Evolutionary conservation across 2,888 invertebrate species (phyloP).

Genomic region (Chaitophorus viminalis): DNA sequence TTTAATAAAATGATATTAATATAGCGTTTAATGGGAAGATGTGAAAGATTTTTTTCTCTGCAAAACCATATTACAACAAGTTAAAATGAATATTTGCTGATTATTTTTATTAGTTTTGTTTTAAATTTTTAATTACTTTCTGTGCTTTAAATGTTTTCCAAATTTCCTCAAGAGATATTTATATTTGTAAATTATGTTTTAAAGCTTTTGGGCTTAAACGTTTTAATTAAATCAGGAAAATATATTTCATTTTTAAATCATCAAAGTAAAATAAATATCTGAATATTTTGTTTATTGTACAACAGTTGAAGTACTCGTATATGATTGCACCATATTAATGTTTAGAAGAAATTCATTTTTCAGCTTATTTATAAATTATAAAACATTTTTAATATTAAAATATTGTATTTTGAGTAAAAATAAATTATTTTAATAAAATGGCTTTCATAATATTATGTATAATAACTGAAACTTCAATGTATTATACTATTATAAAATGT

Average conservation of each 20-base stretch:
- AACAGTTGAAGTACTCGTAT: neutral
- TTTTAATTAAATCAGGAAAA: constrained; percentile 42
- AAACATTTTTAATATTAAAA: too few relatives aligned
- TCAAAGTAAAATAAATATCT: constrained; percentile 33
- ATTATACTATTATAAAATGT: too few relatives aligned
- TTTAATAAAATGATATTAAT: too few relatives aligned
- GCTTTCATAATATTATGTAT: too few relatives aligned
- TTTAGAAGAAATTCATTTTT: neutral
- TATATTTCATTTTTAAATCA: constrained; percentile 36
- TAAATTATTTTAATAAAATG: too few relatives aligned
- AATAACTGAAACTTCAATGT: too few relatives aligned
- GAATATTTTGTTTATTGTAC: neutral
- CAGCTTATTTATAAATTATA: neutral
- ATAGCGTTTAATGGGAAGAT: too few relatives aligned
- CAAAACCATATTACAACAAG: neutral
- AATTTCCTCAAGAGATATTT: constrained; percentile 25
- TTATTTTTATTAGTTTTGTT: neutral
- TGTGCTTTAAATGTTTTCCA: neutral
- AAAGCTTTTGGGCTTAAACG: neutral
- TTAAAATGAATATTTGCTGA: neutral
- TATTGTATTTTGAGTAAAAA: too few relatives aligned
- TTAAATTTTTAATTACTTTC: neutral
- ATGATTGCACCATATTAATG: neutral
- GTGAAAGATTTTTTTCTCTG: too few relatives aligned
- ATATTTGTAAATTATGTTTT: constrained; percentile 31